Conservation (phyloP, 2,888 invertebrate genomes). For the Apotomis capreana region DNA sequence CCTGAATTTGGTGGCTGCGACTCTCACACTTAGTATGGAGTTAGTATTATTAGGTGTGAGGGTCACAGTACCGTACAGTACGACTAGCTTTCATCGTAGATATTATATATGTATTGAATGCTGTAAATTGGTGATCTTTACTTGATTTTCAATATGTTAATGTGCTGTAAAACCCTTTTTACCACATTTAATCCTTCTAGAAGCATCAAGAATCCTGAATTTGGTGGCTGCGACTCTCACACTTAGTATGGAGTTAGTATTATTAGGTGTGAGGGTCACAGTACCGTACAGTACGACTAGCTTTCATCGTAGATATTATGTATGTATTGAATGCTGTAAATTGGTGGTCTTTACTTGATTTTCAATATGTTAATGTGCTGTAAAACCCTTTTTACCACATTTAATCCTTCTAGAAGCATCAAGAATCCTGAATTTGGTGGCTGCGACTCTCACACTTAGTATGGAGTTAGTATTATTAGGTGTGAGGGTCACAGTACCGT, state of each 20-base stretch:
- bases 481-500: no score
- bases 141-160: no score
- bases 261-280: conserved; percentile 78
- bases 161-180: no score
- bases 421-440: conserved; percentile 47
- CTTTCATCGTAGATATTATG: no score
- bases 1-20: conserved; percentile 60
- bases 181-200: not conserved
- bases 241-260: conserved; percentile 57
- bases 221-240: conserved; percentile 69
- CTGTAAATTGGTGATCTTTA: no score
- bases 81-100: no score
- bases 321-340: no score
- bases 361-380: no score
- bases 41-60: conserved; percentile 68
- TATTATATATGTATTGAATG: no score
- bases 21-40: conserved; percentile 68
- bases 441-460: conserved; percentile 74
- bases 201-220: conserved; percentile 42
- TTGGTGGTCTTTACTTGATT: no score
- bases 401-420: conserved; percentile 18
- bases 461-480: conserved; percentile 61
- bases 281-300: no score
- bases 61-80: no score
- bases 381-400: not conserved